These are phyloP conservation scores for Mus pahari DNA, from an alignment of 2,113 vertebrate species.

Conservation along the genomic window DNA sequence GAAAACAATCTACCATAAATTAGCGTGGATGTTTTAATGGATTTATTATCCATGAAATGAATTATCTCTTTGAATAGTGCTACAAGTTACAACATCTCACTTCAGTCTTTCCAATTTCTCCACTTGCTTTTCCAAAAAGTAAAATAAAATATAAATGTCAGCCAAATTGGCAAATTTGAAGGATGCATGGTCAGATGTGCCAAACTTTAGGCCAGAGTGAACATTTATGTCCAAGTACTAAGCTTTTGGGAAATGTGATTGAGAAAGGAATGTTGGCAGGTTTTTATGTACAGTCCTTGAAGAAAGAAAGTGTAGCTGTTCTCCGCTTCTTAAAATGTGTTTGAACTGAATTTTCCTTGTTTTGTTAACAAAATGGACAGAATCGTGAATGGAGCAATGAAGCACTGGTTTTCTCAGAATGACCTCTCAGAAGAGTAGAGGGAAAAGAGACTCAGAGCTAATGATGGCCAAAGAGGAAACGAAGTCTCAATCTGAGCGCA, in stretches of 20 bases:
- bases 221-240: constrained; percentile 47
- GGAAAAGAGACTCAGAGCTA: neutral
- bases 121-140: constrained; percentile 41
- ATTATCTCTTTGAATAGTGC: constrained; percentile 25
- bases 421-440: neutral
- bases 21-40: constrained; percentile 14
- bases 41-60: constrained; percentile 20
- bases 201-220: constrained; percentile 20
- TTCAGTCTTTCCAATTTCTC: constrained; percentile 30
- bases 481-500: no score
- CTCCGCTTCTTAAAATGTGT: constrained; percentile 41
- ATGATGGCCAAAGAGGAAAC: neutral
- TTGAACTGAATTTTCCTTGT: neutral
- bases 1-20: constrained; percentile 14
- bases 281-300: neutral
- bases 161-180: constrained; percentile 58
- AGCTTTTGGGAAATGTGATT: constrained; percentile 58
- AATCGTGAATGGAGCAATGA: neutral
- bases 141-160: neutral
- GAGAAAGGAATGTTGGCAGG: constrained; percentile 53
- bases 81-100: constrained; percentile 38
- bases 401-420: neutral
- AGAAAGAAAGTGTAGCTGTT: neutral
- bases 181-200: neutral
- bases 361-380: neutral